Evolutionary conservation across 2,797 vertebrate genomes (phyloP).

Genomic region (Dipus sagitta): DNA sequence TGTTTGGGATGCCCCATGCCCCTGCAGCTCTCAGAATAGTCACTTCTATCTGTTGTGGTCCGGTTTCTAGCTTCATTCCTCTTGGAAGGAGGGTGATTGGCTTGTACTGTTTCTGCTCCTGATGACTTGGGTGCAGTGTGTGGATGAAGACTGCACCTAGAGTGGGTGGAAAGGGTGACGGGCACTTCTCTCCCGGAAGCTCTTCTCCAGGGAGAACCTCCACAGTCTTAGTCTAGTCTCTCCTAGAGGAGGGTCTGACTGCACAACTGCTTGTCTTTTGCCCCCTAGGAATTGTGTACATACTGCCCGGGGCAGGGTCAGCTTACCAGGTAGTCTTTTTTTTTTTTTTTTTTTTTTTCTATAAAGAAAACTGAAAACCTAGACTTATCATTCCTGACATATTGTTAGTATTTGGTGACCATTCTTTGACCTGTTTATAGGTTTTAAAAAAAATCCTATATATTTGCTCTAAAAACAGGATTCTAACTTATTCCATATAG

Average conservation of each 20-base stretch:
- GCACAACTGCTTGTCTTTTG: neutral
- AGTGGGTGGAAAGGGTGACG: too few relatives aligned
- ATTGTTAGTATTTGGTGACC: neutral
- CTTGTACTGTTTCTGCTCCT: neutral
- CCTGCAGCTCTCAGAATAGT: neutral
- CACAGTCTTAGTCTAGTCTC: neutral
- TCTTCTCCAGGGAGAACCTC: neutral
- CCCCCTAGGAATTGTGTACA: neutral
- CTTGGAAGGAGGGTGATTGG: neutral
- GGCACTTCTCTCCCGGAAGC: neutral
- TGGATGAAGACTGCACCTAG: neutral
- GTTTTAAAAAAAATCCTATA: neutral
- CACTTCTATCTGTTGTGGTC: neutral
- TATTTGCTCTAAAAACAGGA: conserved; percentile 71
- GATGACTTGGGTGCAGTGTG: fast-evolving
- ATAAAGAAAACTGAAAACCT: neutral
- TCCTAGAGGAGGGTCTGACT: neutral
- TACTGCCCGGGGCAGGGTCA: too few relatives aligned
- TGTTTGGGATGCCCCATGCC: fast-evolving
- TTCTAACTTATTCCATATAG: conserved; percentile 78
- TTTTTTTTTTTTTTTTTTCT: too few relatives aligned
- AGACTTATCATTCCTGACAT: neutral
- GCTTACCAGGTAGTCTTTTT: neutral
- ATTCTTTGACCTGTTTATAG: neutral
- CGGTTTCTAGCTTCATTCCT: neutral